Conservation (phyloP, 2,888 invertebrate genomes). For the Trachelus tabidus region DNA sequence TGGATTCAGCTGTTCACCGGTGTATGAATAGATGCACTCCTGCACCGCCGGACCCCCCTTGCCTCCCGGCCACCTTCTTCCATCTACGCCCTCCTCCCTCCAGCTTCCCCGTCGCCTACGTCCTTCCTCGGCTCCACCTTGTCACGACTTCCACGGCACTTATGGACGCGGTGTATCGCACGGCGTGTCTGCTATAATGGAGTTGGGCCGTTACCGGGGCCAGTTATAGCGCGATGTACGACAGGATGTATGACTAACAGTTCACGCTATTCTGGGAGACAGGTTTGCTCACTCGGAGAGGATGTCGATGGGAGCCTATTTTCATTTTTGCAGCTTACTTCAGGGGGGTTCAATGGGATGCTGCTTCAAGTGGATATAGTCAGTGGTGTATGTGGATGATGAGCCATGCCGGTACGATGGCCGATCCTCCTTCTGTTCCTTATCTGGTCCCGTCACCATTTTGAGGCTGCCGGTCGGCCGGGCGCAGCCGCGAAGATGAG, state of each 20-base stretch:
- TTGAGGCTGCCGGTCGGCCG: not conserved
- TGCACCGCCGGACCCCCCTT: not conserved
- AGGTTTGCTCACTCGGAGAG: conserved; percentile 35
- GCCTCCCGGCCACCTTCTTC: conserved; percentile 15
- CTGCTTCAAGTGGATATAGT: not conserved
- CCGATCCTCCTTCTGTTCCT: not conserved
- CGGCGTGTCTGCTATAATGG: conserved; percentile 55
- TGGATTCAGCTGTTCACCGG: conserved; percentile 9
- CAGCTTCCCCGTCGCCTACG: conserved; percentile 11
- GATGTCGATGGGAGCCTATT: conserved; percentile 22
- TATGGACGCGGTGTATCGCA: conserved; percentile 25
- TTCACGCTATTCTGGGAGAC: conserved; percentile 60
- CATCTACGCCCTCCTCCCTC: conserved; percentile 6
- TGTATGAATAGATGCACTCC: conserved; percentile 47
- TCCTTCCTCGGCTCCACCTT: conserved; percentile 22
- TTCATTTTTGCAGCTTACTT: not conserved
- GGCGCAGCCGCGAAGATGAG: conserved; percentile 62
- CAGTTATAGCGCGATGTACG: conserved; percentile 58
- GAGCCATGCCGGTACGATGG: not conserved
- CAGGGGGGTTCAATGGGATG: not conserved
- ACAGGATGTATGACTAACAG: conserved; percentile 62
- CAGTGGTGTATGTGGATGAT: not conserved
- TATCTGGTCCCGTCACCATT: not conserved
- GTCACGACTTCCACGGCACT: conserved; percentile 14
- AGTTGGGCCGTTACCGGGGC: conserved; percentile 48